These are phyloP conservation scores for Psephotus haematonotus DNA, from an alignment of 2,113 vertebrate genomes.

Conservation along the genomic window DNA sequence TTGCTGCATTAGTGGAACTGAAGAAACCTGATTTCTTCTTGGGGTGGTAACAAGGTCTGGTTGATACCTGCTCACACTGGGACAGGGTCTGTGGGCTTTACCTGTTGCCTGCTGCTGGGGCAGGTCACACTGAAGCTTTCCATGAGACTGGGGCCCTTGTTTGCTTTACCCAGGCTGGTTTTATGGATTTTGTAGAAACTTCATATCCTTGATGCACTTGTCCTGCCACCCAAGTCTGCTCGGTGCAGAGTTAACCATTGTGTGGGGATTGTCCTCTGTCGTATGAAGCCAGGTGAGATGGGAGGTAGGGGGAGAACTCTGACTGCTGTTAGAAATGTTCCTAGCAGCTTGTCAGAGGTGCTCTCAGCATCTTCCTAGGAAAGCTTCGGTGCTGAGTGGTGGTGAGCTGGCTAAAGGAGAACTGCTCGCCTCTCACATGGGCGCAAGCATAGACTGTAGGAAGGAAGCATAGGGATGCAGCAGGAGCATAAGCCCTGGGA, in stretches of 20 bases:
- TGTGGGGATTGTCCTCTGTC: background rate
- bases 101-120: background rate
- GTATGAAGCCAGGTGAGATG: background rate
- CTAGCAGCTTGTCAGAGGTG: background rate
- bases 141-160: fast-evolving
- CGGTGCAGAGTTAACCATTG: fast-evolving
- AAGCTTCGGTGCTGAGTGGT: fast-evolving
- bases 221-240: background rate
- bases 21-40: background rate
- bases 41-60: background rate
- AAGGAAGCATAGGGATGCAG: background rate
- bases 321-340: background rate
- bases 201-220: background rate
- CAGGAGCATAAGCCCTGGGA: fast-evolving
- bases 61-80: background rate
- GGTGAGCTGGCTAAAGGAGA: background rate
- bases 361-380: background rate
- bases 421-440: fast-evolving
- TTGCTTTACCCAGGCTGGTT: background rate
- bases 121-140: background rate
- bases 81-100: background rate
- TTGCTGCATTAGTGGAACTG: background rate
- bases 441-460: background rate
- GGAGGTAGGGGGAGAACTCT: background rate
- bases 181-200: background rate